A percentile compares a stretch with the other conserved stretches of the same genome.
phyloP scores from a whole-genome alignment of 2,113 vertebrate species.

The Patagioenas fasciata region DNA sequence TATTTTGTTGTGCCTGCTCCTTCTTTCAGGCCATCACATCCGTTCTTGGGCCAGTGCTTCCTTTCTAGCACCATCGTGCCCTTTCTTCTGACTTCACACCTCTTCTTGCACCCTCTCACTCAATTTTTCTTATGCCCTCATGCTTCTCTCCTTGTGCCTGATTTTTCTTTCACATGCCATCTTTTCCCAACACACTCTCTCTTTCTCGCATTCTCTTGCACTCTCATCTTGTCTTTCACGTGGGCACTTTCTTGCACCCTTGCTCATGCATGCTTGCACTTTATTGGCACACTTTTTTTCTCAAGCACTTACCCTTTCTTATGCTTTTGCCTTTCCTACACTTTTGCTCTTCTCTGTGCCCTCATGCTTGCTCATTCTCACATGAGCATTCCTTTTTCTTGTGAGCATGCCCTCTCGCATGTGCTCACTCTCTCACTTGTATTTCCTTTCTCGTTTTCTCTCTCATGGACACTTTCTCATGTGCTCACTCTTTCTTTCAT shows the following conservation, averaged over 20 bases:
- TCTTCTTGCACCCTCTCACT: background rate
- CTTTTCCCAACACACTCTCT: background rate
- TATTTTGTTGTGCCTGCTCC: background rate
- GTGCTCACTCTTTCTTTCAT: background rate
- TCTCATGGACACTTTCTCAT: background rate
- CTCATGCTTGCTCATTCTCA: background rate
- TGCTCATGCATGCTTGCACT: background rate
- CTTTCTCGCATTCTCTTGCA: background rate
- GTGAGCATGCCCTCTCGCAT: background rate
- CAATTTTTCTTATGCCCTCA: background rate
- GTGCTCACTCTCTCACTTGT: background rate
- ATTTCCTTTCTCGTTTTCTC: background rate
- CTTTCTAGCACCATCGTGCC: background rate
- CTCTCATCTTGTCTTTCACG: background rate
- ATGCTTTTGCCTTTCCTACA: background rate
- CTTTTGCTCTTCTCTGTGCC: background rate
- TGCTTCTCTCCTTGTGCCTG: background rate
- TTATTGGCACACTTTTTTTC: background rate
- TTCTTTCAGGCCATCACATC: background rate
- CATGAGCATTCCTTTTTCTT: fast-evolving
- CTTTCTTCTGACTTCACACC: background rate
- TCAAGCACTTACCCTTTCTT: background rate
- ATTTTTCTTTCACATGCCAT: background rate
- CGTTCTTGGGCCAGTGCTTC: background rate
- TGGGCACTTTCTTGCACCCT: background rate